Evolutionary conservation across 2,113 vertebrate species (phyloP).

Genomic region (Proterorhinus semilunaris): DNA sequence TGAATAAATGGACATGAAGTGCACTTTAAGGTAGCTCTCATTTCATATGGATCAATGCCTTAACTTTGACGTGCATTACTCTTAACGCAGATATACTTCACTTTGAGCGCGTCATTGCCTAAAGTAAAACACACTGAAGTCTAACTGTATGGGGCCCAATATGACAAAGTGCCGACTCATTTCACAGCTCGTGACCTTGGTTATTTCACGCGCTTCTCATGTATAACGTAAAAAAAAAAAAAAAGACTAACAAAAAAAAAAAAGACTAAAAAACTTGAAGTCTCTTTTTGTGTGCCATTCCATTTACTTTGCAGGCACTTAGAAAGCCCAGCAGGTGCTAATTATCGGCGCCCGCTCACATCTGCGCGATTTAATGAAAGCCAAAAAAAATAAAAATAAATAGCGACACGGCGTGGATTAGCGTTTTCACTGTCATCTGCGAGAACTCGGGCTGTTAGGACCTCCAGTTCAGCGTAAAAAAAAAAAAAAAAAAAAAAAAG

Average conservation of each 20-base stretch:
- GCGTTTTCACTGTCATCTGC: not conserved
- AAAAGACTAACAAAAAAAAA: too few relatives aligned
- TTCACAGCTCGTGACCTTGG: not conserved
- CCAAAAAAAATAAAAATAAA: not conserved
- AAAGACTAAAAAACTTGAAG: not conserved
- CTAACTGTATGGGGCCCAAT: not conserved
- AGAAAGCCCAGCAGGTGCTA: not conserved
- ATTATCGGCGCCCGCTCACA: not conserved
- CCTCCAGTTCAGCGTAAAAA: not conserved
- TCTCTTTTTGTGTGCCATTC: not conserved
- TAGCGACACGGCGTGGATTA: not conserved
- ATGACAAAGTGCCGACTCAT: not conserved
- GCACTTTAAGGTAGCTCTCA: constrained; percentile 14
- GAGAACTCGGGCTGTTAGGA: not conserved
- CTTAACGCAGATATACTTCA: not conserved
- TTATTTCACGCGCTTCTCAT: not conserved
- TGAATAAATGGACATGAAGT: constrained; percentile 31
- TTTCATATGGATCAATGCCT: constrained; percentile 1
- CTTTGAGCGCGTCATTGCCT: not conserved
- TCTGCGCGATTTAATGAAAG: constrained; percentile 1
- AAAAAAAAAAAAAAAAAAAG: too few relatives aligned
- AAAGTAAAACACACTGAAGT: not conserved
- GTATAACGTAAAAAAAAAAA: too few relatives aligned
- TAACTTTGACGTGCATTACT: not conserved
- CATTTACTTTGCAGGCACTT: constrained; percentile 3